Base-by-base conservation (phyloP, 2,888 invertebrate species). In the Melanostoma scalare region DNA sequence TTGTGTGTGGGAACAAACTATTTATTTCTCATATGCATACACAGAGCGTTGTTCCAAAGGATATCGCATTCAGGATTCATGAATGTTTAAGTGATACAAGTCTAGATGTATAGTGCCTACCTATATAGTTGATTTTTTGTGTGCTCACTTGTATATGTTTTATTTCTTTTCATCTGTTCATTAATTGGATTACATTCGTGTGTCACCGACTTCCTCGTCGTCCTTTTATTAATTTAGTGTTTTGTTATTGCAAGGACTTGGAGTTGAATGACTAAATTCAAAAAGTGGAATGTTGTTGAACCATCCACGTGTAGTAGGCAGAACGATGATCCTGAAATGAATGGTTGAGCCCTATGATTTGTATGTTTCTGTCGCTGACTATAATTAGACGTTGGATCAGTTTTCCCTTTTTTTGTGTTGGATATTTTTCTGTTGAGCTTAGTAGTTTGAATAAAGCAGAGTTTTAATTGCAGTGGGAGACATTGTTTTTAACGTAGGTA, bases 131-230 rank as follows among this genome's bases (percentile, higher is more conserved):
- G n/a, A 3, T 48, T 20, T 79, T 69, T 52, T 65, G 9, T 65
- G 20, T n/a, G 6, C 36, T 50, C 50, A 20, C 6, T 8, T 50
- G 0, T 40, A n/a, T 65, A 2, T 10, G 36, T 38, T 9, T 8
- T 46, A 44, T 56, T 50, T 61, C 63, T 40, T 73, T 56, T 58
- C 40, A 58, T 50, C 40, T 67, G 67, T 67, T 75, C 75, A 85
- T 85, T 85, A 85, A 85, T 80, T 80, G 80, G 85, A 80, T 85
- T 85, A 85, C 80, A 80, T 85, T 63, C 72, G 68, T 85, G 75
- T 68, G 61, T 68, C 35, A 35, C n/a, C 56, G 33, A 44, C 35
- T 40, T 33, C 50, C 31, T 55, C 20, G 31, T 53, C 53, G 75
- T 84, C 42, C 78, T 71, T 78, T 69, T 68, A 36, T 20, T 44